phyloP scores from a whole-genome alignment of 2,888 invertebrate genomes.

The Entomobrya multifasciata region DNA sequence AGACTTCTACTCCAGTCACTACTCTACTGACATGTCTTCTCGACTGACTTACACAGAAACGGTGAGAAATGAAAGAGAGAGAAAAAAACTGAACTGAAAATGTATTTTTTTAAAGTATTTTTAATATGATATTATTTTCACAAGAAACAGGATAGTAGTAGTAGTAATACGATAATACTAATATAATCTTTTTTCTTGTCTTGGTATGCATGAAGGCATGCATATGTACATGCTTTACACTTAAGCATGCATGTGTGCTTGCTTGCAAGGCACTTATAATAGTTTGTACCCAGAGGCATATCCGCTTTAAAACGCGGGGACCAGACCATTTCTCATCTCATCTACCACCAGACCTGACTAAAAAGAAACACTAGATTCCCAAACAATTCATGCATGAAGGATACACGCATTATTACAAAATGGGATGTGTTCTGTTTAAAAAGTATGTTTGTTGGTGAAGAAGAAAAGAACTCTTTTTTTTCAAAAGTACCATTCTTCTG shows the following conservation, averaged over 20 bases:
- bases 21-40: background rate
- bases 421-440: constrained; percentile 3
- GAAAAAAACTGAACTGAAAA: too few species aligned
- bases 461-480: constrained; percentile 33
- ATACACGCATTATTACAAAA: constrained; percentile 12
- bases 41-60: background rate
- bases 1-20: background rate
- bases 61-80: background rate
- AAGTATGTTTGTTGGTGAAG: background rate
- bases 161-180: too few species aligned
- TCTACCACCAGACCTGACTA: background rate
- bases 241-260: constrained; percentile 4
- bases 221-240: too few species aligned
- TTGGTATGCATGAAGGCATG: too few species aligned
- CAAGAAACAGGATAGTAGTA: too few species aligned
- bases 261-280: background rate
- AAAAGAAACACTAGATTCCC: constrained; percentile 10
- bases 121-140: too few species aligned
- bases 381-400: constrained; percentile 45
- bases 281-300: constrained; percentile 31
- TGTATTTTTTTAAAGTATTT: too few species aligned
- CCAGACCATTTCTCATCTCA: background rate
- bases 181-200: too few species aligned
- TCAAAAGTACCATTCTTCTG: constrained; percentile 19
- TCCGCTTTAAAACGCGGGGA: constrained; percentile 31